Percentiles rank a stretch among this genome's conserved stretches.
phyloP scores from a whole-genome alignment of 2,113 vertebrate species.

The Nerophis lumbriciformis region DNA sequence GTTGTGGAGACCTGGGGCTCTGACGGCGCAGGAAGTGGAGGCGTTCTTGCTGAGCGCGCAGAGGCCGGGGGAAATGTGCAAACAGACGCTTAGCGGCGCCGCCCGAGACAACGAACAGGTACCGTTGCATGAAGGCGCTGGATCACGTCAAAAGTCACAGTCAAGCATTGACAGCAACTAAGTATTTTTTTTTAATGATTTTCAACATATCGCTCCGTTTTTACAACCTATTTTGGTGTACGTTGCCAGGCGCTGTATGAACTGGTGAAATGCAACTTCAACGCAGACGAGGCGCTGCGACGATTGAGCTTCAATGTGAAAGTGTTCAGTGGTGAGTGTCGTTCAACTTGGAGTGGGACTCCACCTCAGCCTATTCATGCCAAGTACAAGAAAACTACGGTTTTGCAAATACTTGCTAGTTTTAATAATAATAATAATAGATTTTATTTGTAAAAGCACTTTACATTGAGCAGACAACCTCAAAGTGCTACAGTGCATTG shows the following conservation, averaged over 20 bases:
- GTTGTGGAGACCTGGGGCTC: slow-evolving; percentile 83
- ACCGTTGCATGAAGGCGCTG: background rate
- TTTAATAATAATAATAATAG: too few species aligned
- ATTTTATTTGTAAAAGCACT: too few species aligned
- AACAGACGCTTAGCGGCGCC: slow-evolving; percentile 59
- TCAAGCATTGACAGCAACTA: background rate
- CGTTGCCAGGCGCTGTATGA: slow-evolving; percentile 85
- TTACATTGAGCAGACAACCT: too few species aligned
- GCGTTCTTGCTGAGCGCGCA: slow-evolving; percentile 81
- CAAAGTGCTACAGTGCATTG: too few species aligned
- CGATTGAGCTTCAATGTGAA: slow-evolving; percentile 90
- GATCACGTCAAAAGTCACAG: too few species aligned
- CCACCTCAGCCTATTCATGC: too few species aligned
- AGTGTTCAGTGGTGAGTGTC: slow-evolving; percentile 82
- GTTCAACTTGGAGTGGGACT: background rate
- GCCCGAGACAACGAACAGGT: slow-evolving; percentile 92
- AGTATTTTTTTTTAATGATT: too few species aligned
- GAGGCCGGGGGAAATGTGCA: slow-evolving; percentile 56
- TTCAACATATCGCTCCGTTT: background rate
- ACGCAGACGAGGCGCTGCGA: slow-evolving; percentile 85
- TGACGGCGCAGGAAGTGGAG: slow-evolving; percentile 81
- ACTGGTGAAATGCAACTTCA: slow-evolving; percentile 91
- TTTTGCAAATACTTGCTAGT: background rate
- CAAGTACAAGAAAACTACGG: too few species aligned
- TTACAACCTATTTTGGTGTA: background rate